Evolutionary conservation across 2,113 vertebrate species (phyloP).

Genomic region (Macrotis lagotis): DNA sequence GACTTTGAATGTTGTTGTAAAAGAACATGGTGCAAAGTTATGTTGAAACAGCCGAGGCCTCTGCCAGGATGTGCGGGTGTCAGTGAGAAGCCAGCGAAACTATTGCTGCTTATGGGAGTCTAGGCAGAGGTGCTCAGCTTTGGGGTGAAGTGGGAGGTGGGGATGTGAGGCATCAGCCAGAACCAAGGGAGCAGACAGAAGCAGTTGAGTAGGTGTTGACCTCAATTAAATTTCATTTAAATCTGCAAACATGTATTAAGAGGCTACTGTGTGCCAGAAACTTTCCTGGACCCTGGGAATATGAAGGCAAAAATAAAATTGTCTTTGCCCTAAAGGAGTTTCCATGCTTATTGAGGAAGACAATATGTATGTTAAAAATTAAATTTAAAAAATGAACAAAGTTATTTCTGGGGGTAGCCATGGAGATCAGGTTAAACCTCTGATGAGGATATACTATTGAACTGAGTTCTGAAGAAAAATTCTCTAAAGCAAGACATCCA

Average conservation of each 20-base stretch:
- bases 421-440: background rate
- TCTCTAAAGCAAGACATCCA: background rate
- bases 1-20: background rate
- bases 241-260: background rate
- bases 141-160: background rate
- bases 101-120: background rate
- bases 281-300: too few relatives aligned
- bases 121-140: background rate
- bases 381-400: background rate
- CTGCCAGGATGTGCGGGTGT: background rate
- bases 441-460: background rate
- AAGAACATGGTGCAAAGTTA: background rate
- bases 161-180: background rate
- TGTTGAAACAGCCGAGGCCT: background rate
- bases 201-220: background rate
- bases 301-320: background rate
- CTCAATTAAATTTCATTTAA: background rate
- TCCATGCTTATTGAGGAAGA: background rate
- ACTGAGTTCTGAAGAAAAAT: background rate
- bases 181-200: background rate
- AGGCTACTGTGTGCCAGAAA: background rate
- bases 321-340: background rate
- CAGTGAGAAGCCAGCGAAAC: background rate
- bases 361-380: background rate
- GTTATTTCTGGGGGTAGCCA: background rate